Conservation (phyloP, 2,797 vertebrate genomes). For the Odontamblyopus lacepedii region DNA sequence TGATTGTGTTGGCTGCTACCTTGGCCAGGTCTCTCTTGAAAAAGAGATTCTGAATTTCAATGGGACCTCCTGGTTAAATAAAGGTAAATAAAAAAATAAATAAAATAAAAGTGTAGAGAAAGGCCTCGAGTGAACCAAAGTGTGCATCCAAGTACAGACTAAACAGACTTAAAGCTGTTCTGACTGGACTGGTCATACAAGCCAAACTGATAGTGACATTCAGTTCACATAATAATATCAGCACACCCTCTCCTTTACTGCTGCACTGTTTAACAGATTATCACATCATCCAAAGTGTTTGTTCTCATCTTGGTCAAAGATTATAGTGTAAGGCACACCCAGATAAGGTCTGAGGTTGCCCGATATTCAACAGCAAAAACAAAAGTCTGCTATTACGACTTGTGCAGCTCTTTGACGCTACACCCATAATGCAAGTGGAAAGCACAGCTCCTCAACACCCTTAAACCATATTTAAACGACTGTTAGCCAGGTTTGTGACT, state of each 20-base stretch:
- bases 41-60: too few relatives aligned
- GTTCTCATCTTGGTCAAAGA: conserved; percentile 85
- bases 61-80: too few relatives aligned
- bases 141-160: conserved; percentile 20
- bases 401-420: conserved; percentile 79
- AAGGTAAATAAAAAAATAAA: too few relatives aligned
- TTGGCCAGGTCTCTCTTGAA: too few relatives aligned
- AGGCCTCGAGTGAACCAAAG: conserved; percentile 16
- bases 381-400: conserved; percentile 76
- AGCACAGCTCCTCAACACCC: conserved; percentile 82
- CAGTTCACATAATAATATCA: conserved; percentile 82
- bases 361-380: conserved; percentile 60
- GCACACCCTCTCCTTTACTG: conserved; percentile 85
- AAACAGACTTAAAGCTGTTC: background rate
- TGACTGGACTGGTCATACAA: conserved; percentile 77
- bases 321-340: conserved; percentile 82
- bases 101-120: too few relatives aligned
- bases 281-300: conserved; percentile 84
- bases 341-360: conserved; percentile 86
- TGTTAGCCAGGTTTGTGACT: conserved; percentile 82
- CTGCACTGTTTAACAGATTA: conserved; percentile 84
- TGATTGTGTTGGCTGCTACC: too few relatives aligned
- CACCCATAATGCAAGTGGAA: conserved; percentile 80
- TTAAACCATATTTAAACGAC: conserved; percentile 88
- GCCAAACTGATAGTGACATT: conserved; percentile 80